phyloP scores from a whole-genome alignment of 2,797 vertebrate genomes.

The Paramormyrops hopkinsi region DNA sequence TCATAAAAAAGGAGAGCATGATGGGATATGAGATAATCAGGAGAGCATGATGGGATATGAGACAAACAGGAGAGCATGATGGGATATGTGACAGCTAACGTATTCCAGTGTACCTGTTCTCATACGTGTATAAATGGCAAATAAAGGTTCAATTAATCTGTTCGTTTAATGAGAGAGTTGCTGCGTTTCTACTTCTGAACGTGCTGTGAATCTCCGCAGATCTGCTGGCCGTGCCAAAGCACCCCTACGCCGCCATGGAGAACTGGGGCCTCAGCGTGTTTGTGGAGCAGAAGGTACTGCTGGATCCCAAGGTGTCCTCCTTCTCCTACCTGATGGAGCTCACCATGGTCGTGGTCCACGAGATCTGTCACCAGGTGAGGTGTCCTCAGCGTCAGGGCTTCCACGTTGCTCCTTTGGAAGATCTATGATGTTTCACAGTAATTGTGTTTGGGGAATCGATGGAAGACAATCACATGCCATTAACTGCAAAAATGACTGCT shows the following conservation, averaged over 20 bases:
- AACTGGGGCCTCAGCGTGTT: conserved; percentile 77
- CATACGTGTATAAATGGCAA: neutral
- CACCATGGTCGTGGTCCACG: conserved; percentile 77
- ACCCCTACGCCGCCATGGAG: conserved; percentile 76
- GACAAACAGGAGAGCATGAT: neutral
- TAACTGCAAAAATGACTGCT: neutral
- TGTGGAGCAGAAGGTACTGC: conserved; percentile 72
- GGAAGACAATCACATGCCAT: neutral
- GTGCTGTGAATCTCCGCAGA: conserved; percentile 54
- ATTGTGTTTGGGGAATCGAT: neutral
- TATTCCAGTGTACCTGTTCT: neutral
- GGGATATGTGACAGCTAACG: neutral
- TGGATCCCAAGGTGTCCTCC: conserved; percentile 72
- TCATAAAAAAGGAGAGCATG: neutral
- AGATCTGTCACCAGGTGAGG: conserved; percentile 77
- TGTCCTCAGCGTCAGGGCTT: neutral
- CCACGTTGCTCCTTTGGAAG: neutral
- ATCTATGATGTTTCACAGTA: neutral
- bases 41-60: neutral
- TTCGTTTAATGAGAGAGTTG: neutral
- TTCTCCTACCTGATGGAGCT: conserved; percentile 73
- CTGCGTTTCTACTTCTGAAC: neutral
- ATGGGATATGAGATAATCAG: too few relatives aligned
- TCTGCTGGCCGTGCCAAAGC: conserved; percentile 76
- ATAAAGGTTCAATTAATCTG: neutral